Evolutionary conservation across 2,113 vertebrate species (phyloP).

Genomic region (Phalacrocorax carbo): DNA sequence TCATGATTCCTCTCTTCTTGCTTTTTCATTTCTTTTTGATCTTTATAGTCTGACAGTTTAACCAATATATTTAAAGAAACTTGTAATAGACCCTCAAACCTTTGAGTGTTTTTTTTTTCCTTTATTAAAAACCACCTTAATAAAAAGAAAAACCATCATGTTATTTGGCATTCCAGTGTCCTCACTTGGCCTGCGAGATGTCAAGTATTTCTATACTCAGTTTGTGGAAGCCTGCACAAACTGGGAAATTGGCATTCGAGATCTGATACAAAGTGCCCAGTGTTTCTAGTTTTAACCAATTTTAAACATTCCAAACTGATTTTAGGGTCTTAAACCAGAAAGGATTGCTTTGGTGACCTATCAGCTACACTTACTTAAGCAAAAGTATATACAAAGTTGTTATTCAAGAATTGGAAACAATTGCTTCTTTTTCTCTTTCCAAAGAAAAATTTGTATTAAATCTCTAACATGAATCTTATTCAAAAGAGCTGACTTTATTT

Average conservation of each 20-base stretch:
- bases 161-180: background rate
- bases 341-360: background rate
- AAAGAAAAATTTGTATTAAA: background rate
- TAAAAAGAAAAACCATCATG: background rate
- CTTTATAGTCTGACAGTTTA: background rate
- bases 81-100: background rate
- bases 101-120: background rate
- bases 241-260: background rate
- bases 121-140: background rate
- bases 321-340: background rate
- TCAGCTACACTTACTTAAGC: background rate
- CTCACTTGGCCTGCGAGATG: background rate
- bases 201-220: accelerated
- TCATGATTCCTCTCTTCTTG: background rate
- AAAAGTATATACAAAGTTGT: background rate
- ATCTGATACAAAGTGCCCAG: background rate
- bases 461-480: background rate
- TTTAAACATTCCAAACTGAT: background rate
- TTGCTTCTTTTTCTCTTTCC: background rate
- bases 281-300: background rate
- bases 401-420: background rate
- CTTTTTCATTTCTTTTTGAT: background rate
- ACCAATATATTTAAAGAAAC: background rate
- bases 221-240: background rate
- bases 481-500: background rate